These are phyloP conservation scores for Hyperoplus lanceolatus DNA, from an alignment of 2,797 vertebrate genomes.

Conservation along the genomic window DNA sequence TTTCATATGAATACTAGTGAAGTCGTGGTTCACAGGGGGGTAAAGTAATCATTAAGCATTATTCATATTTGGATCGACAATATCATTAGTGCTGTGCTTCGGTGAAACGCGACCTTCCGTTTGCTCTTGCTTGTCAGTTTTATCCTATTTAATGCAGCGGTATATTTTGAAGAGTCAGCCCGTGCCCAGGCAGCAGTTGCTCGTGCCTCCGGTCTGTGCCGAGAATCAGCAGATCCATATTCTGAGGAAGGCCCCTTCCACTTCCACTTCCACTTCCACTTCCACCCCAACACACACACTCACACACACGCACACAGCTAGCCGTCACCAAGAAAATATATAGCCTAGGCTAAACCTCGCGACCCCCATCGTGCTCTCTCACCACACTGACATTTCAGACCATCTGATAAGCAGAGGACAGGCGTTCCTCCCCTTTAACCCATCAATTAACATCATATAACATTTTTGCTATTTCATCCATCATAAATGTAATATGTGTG, in stretches of 20 bases:
- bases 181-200: slow-evolving; percentile 68
- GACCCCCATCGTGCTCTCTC: slow-evolving; percentile 24
- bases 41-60: slow-evolving; percentile 13
- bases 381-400: slow-evolving; percentile 37
- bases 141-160: slow-evolving; percentile 61
- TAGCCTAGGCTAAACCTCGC: slow-evolving; percentile 8
- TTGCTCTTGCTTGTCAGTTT: slow-evolving; percentile 33
- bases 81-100: background rate
- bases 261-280: background rate
- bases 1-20: background rate
- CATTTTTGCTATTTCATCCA: slow-evolving; percentile 1
- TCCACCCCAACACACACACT: background rate
- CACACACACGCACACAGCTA: slow-evolving; percentile 8
- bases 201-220: slow-evolving; percentile 68
- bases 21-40: background rate
- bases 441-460: slow-evolving; percentile 18
- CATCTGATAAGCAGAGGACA: slow-evolving; percentile 34
- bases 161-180: slow-evolving; percentile 77
- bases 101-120: slow-evolving; percentile 15
- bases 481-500: slow-evolving; percentile 11
- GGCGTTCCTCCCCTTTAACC: slow-evolving; percentile 28
- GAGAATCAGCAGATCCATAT: slow-evolving; percentile 48
- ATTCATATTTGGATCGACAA: background rate
- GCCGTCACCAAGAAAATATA: slow-evolving; percentile 37
- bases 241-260: background rate